Percentiles rank a stretch among this genome's conserved stretches.
Conservation (phyloP, 2,797 vertebrate species). For the Myotis findleyi region DNA sequence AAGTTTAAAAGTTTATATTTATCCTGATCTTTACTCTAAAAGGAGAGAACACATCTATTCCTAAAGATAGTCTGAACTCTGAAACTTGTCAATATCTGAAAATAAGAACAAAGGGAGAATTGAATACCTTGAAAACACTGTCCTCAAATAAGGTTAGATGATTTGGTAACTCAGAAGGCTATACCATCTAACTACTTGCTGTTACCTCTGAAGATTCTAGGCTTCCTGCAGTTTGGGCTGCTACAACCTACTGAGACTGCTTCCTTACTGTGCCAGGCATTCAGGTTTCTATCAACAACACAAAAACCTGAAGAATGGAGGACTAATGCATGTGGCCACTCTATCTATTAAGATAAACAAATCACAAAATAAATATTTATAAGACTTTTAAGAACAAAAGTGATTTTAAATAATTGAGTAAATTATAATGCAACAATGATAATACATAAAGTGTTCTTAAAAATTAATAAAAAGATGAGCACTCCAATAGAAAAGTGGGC, state of each 20-base stretch:
- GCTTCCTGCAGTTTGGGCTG: background rate
- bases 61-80: background rate
- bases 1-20: constrained; percentile 29
- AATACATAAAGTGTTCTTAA: constrained; percentile 18
- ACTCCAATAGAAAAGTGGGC: constrained; percentile 8
- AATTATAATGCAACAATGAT: constrained; percentile 25
- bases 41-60: background rate
- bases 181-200: background rate
- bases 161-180: background rate
- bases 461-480: constrained; percentile 59
- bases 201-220: background rate
- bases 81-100: constrained; percentile 31
- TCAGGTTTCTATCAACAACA: background rate
- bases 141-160: background rate
- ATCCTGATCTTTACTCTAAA: constrained; percentile 2
- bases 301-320: background rate
- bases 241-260: background rate
- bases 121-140: constrained; percentile 4
- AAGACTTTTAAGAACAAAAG: constrained; percentile 6
- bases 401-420: constrained; percentile 30
- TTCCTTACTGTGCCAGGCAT: background rate
- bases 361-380: constrained; percentile 4
- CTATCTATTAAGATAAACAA: constrained; percentile 23
- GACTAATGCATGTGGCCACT: background rate
- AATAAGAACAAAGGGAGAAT: background rate